Conservation (phyloP, 2,797 vertebrate genomes). For the Phylloscopus collybita region DNA sequence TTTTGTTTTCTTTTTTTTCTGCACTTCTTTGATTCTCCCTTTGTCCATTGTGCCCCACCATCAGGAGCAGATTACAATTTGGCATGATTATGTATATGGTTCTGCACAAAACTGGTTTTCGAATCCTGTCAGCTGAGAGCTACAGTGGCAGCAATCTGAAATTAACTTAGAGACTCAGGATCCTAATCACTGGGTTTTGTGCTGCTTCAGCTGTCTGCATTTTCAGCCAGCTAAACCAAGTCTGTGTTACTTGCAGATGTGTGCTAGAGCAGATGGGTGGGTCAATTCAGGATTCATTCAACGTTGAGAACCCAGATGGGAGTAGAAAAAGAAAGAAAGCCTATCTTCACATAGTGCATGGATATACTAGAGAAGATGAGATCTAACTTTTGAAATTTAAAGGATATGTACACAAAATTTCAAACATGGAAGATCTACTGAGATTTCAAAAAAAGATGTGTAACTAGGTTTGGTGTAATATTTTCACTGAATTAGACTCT, state of each 20-base stretch:
- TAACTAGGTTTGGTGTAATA: background rate
- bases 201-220: conserved; percentile 32
- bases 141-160: background rate
- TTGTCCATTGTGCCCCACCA: background rate
- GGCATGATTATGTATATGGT: accelerated
- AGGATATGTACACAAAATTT: background rate
- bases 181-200: conserved; percentile 46
- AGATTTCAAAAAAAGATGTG: background rate
- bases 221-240: conserved; percentile 31
- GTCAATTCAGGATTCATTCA: conserved; percentile 21
- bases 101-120: background rate
- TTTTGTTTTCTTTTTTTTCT: background rate
- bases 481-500: background rate
- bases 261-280: background rate
- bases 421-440: background rate
- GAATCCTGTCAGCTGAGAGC: conserved; percentile 13
- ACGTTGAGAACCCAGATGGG: conserved; percentile 22
- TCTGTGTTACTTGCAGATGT: conserved; percentile 46
- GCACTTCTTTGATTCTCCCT: background rate
- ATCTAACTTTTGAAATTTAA: background rate
- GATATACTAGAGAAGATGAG: background rate
- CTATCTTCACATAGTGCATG: background rate
- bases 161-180: conserved; percentile 15
- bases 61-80: background rate
- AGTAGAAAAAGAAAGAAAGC: conserved; percentile 1